Evolutionary conservation across 2,797 vertebrate genomes (phyloP).

Genomic region (Sitta carolinensis): DNA sequence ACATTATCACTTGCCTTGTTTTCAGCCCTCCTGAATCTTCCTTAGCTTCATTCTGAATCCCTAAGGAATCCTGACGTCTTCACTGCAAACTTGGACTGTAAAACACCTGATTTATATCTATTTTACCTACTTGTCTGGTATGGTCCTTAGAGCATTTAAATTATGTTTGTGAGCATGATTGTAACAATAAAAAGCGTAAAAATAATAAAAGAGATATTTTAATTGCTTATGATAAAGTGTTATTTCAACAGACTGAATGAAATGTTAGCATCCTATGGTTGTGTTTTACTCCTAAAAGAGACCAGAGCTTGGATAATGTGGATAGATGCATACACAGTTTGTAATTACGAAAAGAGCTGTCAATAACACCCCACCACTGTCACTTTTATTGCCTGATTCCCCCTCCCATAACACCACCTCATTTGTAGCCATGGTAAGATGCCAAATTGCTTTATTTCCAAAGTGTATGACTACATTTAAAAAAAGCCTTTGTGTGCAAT

Average conservation of each 20-base stretch:
- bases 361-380: slow-evolving; percentile 67
- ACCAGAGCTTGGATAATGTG: slow-evolving; percentile 39
- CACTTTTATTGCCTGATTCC: slow-evolving; percentile 68
- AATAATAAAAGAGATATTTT: neutral
- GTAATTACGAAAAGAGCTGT: slow-evolving; percentile 65
- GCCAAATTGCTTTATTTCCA: slow-evolving; percentile 72
- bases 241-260: slow-evolving; percentile 25
- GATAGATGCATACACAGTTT: slow-evolving; percentile 42
- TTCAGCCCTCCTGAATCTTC: neutral
- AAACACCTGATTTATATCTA: neutral
- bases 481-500: slow-evolving; percentile 60
- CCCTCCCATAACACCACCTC: slow-evolving; percentile 56
- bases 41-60: neutral
- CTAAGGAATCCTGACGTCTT: neutral
- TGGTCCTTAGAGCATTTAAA: neutral
- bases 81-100: neutral
- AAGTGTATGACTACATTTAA: slow-evolving; percentile 55
- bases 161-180: neutral
- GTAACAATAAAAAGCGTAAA: neutral
- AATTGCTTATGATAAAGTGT: slow-evolving; percentile 16
- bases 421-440: slow-evolving; percentile 59
- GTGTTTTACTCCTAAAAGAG: slow-evolving; percentile 50
- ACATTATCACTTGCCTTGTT: neutral
- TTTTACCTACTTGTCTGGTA: neutral
- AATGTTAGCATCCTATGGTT: slow-evolving; percentile 7